Conservation (phyloP, 2,113 vertebrate species). For the Uria lomvia region DNA sequence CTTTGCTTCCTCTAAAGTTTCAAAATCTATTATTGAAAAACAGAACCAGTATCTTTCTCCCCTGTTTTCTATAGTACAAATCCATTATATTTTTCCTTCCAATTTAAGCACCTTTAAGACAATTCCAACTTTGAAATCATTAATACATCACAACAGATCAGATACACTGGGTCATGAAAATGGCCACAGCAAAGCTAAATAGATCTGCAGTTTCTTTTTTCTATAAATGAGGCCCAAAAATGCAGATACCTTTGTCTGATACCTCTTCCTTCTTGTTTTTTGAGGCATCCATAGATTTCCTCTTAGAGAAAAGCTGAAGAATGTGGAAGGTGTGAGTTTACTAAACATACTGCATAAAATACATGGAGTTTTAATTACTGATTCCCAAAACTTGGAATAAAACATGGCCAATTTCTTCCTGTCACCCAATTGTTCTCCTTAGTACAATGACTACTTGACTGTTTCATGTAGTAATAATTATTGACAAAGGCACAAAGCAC, state of each 20-base stretch:
- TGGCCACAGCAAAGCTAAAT: not conserved
- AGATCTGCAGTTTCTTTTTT: not conserved
- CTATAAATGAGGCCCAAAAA: not conserved
- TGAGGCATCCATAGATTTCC: not conserved
- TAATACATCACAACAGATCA: not conserved
- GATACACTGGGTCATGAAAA: not conserved
- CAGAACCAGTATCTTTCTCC: not conserved
- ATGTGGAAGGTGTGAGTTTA: not conserved
- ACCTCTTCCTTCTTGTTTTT: not conserved
- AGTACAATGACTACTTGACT: slow-evolving; percentile 47
- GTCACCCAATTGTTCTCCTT: not conserved
- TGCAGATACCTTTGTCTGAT: not conserved
- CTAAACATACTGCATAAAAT: not conserved
- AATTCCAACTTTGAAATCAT: not conserved
- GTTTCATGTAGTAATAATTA: slow-evolving; percentile 61
- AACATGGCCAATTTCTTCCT: not conserved
- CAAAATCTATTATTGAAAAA: not conserved
- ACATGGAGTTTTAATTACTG: not conserved
- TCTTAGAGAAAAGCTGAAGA: not conserved
- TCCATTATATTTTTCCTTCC: not conserved
- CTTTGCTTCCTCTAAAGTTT: not conserved
- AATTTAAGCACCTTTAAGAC: not conserved
- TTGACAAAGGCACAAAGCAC: slow-evolving; percentile 44
- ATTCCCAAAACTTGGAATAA: not conserved
- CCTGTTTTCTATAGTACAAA: not conserved